phyloP scores from a whole-genome alignment of 2,888 invertebrate species.

The Drosophila maculinotata region DNA sequence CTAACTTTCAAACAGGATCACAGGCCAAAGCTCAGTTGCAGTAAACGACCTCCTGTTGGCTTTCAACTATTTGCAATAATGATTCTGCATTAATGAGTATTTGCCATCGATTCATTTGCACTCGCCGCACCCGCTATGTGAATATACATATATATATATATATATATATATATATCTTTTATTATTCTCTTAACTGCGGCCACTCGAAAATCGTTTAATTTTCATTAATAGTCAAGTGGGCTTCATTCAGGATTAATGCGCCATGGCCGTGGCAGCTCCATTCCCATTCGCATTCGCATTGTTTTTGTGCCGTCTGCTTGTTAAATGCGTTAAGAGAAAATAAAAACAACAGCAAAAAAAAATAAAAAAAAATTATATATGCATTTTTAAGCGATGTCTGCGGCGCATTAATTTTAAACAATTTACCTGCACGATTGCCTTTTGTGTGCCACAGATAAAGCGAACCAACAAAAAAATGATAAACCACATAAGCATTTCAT shows the following conservation, averaged over 20 bases:
- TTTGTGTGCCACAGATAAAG: conserved; percentile 11
- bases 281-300: conserved; percentile 55
- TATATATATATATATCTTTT: conserved; percentile 20
- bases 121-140: not conserved
- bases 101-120: conserved; percentile 25
- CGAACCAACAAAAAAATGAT: not conserved
- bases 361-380: conserved; percentile 43
- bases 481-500: conserved; percentile 61
- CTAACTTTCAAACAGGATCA: too few relatives aligned
- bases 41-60: not conserved
- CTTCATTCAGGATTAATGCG: conserved; percentile 72
- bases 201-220: conserved; percentile 81
- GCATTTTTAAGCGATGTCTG: conserved; percentile 73
- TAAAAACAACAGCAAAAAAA: conserved; percentile 34
- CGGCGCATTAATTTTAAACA: conserved; percentile 73
- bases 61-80: conserved; percentile 2
- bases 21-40: too few relatives aligned
- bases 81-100: conserved; percentile 35
- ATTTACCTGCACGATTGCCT: conserved; percentile 67
- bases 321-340: conserved; percentile 63
- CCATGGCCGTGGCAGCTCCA: conserved; percentile 46
- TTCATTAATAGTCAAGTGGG: conserved; percentile 78
- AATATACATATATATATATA: conserved; percentile 10
- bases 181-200: conserved; percentile 45
- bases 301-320: conserved; percentile 42